These are phyloP conservation scores for Drosophila orena DNA, from an alignment of 1,140 invertebrate genomes.

Conservation along the genomic window DNA sequence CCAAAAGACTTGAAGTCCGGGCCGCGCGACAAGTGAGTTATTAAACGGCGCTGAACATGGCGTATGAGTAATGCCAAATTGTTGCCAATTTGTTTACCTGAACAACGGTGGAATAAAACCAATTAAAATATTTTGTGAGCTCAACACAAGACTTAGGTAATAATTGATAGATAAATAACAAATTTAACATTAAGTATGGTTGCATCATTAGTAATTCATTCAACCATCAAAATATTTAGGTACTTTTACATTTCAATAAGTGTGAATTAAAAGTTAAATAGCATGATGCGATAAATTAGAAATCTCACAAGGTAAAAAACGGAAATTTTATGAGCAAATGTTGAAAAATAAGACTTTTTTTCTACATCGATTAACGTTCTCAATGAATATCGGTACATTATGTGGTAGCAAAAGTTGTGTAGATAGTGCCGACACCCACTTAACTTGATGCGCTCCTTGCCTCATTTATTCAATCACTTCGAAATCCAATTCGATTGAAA, in stretches of 20 bases:
- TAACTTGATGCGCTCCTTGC: slow-evolving; percentile 16
- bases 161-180: not conserved
- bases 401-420: not conserved
- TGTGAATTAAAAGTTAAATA: not conserved
- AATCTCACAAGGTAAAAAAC: too few species aligned
- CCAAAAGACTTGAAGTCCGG: slow-evolving; percentile 1
- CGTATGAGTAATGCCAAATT: slow-evolving; percentile 40
- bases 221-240: too few species aligned
- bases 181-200: not conserved
- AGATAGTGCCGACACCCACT: slow-evolving; percentile 12
- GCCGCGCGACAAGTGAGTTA: slow-evolving; percentile 44
- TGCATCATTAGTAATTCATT: not conserved
- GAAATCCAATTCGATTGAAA: slow-evolving; percentile 40
- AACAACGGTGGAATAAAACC: not conserved
- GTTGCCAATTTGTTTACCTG: slow-evolving; percentile 13
- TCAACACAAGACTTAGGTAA: not conserved
- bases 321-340: too few species aligned
- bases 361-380: too few species aligned
- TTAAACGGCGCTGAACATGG: slow-evolving; percentile 43
- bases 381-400: not conserved
- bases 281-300: too few species aligned
- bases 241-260: too few species aligned
- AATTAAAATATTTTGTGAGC: not conserved
- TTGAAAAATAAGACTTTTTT: too few species aligned
- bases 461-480: slow-evolving; percentile 32